Conservation (phyloP, 1,140 invertebrate genomes). For the Planococcus citri region DNA sequence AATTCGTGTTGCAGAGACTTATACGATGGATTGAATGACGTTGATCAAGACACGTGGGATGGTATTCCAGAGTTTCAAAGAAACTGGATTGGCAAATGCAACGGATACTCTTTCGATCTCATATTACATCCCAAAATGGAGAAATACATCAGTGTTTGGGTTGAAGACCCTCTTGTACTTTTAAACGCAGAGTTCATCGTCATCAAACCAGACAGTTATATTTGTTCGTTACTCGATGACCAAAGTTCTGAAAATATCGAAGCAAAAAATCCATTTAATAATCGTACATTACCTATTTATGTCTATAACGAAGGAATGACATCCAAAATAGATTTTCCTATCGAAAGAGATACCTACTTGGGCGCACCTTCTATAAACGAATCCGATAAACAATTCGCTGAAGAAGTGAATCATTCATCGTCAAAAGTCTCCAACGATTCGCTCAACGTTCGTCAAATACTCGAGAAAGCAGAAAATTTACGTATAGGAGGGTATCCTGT, state of each 20-base stretch:
- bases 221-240: slow-evolving; percentile 42
- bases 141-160: slow-evolving; percentile 55
- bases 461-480: background rate
- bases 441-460: background rate
- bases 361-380: slow-evolving; percentile 46
- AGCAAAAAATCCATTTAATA: slow-evolving; percentile 63
- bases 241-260: slow-evolving; percentile 36
- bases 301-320: no score
- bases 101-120: slow-evolving; percentile 57
- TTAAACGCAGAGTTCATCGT: slow-evolving; percentile 21
- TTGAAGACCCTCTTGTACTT: slow-evolving; percentile 52
- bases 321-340: slow-evolving; percentile 38
- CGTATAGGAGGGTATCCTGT: slow-evolving; percentile 38
- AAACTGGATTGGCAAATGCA: slow-evolving; percentile 91
- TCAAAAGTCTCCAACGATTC: background rate
- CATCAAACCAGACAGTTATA: slow-evolving; percentile 34
- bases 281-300: slow-evolving; percentile 53
- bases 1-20: no score
- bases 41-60: background rate
- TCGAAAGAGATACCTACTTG: slow-evolving; percentile 50
- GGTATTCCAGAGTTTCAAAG: slow-evolving; percentile 45
- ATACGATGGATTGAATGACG: slow-evolving; percentile 51
- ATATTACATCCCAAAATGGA: slow-evolving; percentile 36
- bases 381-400: slow-evolving; percentile 44
- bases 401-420: slow-evolving; percentile 40